These are phyloP conservation scores for Cancer borealis DNA, from an alignment of 2,888 invertebrate species.

Conservation along the genomic window DNA sequence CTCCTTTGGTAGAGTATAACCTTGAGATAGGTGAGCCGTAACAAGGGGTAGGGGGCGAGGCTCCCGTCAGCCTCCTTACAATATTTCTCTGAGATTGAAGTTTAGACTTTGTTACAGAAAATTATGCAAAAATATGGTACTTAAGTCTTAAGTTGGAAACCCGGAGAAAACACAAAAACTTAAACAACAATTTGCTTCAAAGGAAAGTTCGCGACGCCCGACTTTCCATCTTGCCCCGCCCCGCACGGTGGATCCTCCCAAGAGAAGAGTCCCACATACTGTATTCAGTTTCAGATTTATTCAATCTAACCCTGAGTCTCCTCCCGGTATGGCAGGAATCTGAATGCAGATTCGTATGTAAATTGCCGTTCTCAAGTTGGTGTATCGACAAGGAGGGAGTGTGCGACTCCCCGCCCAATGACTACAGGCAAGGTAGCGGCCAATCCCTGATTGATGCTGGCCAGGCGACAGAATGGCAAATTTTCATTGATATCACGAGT, in stretches of 20 bases:
- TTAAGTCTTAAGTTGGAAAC: not conserved
- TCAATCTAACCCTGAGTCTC: not conserved
- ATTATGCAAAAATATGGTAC: slow-evolving; percentile 15
- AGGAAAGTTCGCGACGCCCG: not conserved
- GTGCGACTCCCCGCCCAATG: slow-evolving; percentile 7
- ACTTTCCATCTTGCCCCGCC: slow-evolving; percentile 14
- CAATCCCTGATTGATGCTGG: not conserved
- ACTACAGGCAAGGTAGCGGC: not conserved
- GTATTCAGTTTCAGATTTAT: slow-evolving; percentile 31
- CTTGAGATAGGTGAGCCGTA: not conserved
- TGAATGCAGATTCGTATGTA: slow-evolving; percentile 43
- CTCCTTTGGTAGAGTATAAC: not conserved
- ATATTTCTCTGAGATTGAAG: not conserved
- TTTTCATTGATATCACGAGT: not conserved
- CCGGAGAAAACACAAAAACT: slow-evolving; percentile 3
- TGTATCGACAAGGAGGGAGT: slow-evolving; percentile 28
- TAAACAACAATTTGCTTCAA: slow-evolving; percentile 14
- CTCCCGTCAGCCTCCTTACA: not conserved
- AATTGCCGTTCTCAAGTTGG: slow-evolving; percentile 18
- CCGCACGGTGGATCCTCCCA: not conserved
- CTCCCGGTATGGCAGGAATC: slow-evolving; percentile 18
- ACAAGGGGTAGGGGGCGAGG: not conserved
- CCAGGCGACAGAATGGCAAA: not conserved
- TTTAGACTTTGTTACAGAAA: slow-evolving; percentile 18
- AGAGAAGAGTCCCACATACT: slow-evolving; percentile 11